A percentile compares a stretch with the other conserved stretches of the same genome.
Conservation (phyloP, 2,888 invertebrate species). For the Onthophagus sagittarius region DNA sequence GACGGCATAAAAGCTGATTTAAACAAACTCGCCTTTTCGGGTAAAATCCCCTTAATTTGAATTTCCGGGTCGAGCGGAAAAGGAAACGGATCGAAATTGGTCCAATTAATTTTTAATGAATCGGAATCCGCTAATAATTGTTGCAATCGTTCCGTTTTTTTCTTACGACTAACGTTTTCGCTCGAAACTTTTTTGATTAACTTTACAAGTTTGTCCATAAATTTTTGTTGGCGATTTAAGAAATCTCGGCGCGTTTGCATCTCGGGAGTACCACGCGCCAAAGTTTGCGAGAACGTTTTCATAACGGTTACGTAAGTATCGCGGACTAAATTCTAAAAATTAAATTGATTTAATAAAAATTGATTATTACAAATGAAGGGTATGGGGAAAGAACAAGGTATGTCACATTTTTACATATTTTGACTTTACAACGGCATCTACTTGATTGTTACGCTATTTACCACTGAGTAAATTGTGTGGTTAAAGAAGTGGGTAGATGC, state of each 20-base stretch:
- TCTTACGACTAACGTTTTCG: slow-evolving; percentile 87
- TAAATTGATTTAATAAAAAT: neutral
- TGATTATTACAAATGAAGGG: neutral
- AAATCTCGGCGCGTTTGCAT: slow-evolving; percentile 73
- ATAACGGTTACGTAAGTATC: slow-evolving; percentile 89
- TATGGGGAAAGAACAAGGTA: too few species aligned
- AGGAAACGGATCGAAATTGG: slow-evolving; percentile 87
- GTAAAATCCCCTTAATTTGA: slow-evolving; percentile 80
- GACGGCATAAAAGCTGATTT: slow-evolving; percentile 97
- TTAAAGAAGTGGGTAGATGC: neutral
- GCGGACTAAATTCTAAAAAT: slow-evolving; percentile 48
- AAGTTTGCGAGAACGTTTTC: slow-evolving; percentile 74
- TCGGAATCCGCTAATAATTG: slow-evolving; percentile 77
- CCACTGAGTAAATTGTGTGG: neutral
- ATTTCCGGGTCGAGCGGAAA: slow-evolving; percentile 93
- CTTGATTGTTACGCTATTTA: too few species aligned
- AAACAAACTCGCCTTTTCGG: slow-evolving; percentile 88
- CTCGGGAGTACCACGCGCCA: slow-evolving; percentile 65
- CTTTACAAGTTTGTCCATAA: slow-evolving; percentile 86
- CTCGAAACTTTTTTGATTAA: slow-evolving; percentile 84
- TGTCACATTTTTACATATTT: too few species aligned
- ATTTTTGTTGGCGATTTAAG: slow-evolving; percentile 80
- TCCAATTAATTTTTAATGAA: slow-evolving; percentile 80
- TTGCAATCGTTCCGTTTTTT: slow-evolving; percentile 88
- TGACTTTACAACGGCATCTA: too few species aligned